Evolutionary conservation across 2,888 invertebrate species (phyloP), one percentile per base, ranked within the genome.

Genomic region (Sinopyrophorus schimmeli): DNA sequence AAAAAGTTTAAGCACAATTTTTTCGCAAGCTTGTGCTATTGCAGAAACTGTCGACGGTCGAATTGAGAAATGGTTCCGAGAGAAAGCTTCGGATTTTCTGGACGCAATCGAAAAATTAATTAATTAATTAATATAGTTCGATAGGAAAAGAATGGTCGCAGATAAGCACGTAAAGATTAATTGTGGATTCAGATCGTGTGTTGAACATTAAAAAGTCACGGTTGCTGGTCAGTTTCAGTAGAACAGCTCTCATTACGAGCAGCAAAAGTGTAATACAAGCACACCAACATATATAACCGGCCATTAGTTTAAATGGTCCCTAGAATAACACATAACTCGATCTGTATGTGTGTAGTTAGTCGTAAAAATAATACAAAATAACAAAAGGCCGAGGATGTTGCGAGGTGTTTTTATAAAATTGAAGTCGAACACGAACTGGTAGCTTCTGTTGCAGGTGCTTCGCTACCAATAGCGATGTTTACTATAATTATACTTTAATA

Each of bases 401-500:
- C 40, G 50, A 53, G 62, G 58, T 55, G 62, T 63, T 60, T 58
- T 60, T 55, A 56, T 60, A 57, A 60, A 62, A 63, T 59, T 58
- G 58, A 57, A 55, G 54, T 49, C 55, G 54, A 54, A 61, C 61
- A 61, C 59, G 61, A 47, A 47, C 47, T 47, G 47, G 63, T 62
- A 56, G 63, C 62, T 60, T 59, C 60, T 63, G 61, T 60, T 64
- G 64, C 66, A 67, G 67, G 65, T 67, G 66, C 63, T 58, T 51
- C 57, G 59, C 65, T 64, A 63, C 67, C 65, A 66, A 66, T 64
- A 62, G 65, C 65, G 61, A 62, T 62, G 63, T 65, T 67, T 64
- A 65, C 66, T 66, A 66, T 67, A 67, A 67, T 67, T 66, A 66
- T 62, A 57, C 57, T 65, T 66, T 66, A 66, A 66, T 66, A 65